phyloP scores from a whole-genome alignment of 1,140 invertebrate genomes.

The Cylas formicarius region DNA sequence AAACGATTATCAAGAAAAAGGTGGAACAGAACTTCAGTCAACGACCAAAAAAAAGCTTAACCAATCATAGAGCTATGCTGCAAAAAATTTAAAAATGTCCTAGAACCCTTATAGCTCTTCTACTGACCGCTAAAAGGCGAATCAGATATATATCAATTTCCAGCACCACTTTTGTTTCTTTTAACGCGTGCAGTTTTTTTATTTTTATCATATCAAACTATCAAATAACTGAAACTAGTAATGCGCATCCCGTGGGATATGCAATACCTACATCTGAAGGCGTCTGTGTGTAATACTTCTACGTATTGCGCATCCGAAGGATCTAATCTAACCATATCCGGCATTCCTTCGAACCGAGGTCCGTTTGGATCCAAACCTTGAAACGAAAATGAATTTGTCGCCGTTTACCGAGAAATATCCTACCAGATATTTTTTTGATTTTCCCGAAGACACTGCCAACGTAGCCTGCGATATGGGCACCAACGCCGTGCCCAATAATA shows the following conservation, averaged over 20 bases:
- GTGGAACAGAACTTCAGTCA: no score
- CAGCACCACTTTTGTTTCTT: no score
- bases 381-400: conserved; percentile 1
- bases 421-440: conserved; percentile 34
- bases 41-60: no score
- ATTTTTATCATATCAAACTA: not conserved
- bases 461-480: conserved; percentile 38
- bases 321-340: conserved; percentile 28
- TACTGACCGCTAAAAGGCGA: no score
- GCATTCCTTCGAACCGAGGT: conserved; percentile 33
- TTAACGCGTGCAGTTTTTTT: no score
- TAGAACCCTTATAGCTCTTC: no score
- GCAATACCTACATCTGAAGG: conserved; percentile 22
- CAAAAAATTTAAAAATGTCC: no score
- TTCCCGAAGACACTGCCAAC: conserved; percentile 25
- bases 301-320: conserved; percentile 31
- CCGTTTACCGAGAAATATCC: not conserved
- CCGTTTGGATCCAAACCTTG: conserved; percentile 36
- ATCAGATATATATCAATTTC: no score
- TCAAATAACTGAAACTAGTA: not conserved
- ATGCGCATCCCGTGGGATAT: not conserved
- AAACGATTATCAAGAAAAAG: no score
- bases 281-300: conserved; percentile 36
- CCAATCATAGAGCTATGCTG: no score
- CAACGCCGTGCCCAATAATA: conserved; percentile 36